These are phyloP conservation scores for Lutjanus argentimaculatus DNA, from an alignment of 2,797 vertebrate species.

Conservation along the genomic window DNA sequence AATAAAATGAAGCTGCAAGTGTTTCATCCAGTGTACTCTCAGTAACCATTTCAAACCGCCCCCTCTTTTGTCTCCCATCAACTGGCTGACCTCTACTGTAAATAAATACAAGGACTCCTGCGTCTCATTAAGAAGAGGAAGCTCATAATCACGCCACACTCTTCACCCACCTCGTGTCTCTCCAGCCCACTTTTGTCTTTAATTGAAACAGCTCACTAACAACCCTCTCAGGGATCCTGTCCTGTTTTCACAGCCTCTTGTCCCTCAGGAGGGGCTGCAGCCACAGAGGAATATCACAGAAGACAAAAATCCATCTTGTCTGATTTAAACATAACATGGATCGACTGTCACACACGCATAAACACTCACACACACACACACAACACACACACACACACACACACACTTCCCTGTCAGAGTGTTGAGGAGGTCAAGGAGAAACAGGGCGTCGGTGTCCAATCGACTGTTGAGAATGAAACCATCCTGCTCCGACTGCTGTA, in stretches of 20 bases:
- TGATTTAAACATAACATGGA: constrained; percentile 25
- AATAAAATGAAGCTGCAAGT: neutral
- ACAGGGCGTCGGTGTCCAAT: constrained; percentile 27
- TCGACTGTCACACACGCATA: neutral
- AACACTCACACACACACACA: neutral
- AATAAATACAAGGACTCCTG: constrained; percentile 65
- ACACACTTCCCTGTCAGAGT: constrained; percentile 8
- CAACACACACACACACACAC: neutral
- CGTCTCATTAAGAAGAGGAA: constrained; percentile 66
- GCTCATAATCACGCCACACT: constrained; percentile 62
- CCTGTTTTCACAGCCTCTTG: constrained; percentile 50
- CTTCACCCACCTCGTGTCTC: constrained; percentile 2
- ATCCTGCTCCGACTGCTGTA: constrained; percentile 31
- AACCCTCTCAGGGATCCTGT: constrained; percentile 68
- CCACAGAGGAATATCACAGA: constrained; percentile 31
- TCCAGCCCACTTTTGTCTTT: constrained; percentile 51
- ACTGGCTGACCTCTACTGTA: constrained; percentile 38
- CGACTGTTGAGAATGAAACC: constrained; percentile 50
- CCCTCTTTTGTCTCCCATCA: neutral
- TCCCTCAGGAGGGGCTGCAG: constrained; percentile 23
- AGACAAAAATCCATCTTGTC: constrained; percentile 23
- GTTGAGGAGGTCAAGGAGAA: constrained; percentile 47
- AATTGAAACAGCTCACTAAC: constrained; percentile 74
- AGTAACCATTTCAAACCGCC: neutral
- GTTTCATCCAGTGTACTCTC: neutral